These are phyloP conservation scores for Hylaeus volcanicus DNA, from an alignment of 1,140 invertebrate genomes.

Conservation along the genomic window DNA sequence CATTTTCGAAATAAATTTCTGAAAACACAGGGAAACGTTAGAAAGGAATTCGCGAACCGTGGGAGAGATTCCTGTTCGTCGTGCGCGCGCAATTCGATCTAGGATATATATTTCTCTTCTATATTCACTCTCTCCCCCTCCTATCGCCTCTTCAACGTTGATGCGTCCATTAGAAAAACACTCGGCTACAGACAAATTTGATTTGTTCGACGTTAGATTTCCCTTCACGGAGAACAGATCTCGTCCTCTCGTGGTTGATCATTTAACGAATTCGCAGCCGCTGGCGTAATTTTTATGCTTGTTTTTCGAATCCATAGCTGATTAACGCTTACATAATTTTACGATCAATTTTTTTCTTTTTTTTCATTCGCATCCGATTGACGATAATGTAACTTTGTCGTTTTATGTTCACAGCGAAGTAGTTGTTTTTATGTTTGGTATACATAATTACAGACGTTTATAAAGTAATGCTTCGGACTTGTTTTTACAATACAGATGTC, in stretches of 20 bases:
- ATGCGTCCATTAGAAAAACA: conserved; percentile 43
- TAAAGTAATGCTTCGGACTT: too few relatives aligned
- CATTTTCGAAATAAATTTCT: background rate
- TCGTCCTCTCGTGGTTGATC: background rate
- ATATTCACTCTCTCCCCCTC: background rate
- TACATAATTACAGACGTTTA: too few relatives aligned
- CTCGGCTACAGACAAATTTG: conserved; percentile 48
- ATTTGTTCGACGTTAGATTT: conserved; percentile 49
- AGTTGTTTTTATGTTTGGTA: too few relatives aligned
- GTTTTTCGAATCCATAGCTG: too few relatives aligned
- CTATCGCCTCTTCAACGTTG: background rate
- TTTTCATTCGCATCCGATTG: too few relatives aligned
- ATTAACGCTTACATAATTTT: too few relatives aligned
- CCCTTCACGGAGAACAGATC: background rate
- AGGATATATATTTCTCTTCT: background rate
- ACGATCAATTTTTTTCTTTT: too few relatives aligned
- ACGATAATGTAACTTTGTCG: too few relatives aligned
- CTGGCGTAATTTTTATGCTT: background rate
- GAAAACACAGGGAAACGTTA: too few relatives aligned
- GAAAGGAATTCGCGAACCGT: background rate
- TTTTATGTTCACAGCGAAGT: too few relatives aligned
- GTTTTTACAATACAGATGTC: too few relatives aligned
- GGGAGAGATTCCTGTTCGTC: background rate
- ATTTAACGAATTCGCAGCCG: background rate
- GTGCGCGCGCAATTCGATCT: conserved; percentile 24